Base-by-base conservation (phyloP, 2,797 vertebrate genomes). In the Oreonectes daqikongensis region DNA sequence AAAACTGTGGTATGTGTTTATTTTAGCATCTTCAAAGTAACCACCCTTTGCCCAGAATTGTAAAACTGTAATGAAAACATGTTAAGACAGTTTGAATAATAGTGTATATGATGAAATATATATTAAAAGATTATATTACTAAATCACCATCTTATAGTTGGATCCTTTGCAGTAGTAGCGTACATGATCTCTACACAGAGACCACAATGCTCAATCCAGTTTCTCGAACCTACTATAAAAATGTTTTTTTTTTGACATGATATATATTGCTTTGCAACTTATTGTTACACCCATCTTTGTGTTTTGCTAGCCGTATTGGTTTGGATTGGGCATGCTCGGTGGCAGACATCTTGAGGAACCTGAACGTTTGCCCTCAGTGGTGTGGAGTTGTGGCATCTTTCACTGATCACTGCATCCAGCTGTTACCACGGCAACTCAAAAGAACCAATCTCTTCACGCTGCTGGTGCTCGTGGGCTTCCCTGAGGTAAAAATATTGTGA, bases 281-380 rank as follows among this genome's bases (percentile, higher is more conserved):
- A 28, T 46, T 65, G 5, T 40, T 30, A 35, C 17, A 65, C 6
- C 22, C 55, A 66, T 72, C 2, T 66, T 59, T 67, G n/a, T 38
- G 2, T 78, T n/a, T 4, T 57, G 77, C 5, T 88, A 98, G 97
- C 75, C 96, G 96, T 5, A 95, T 98, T 0, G 97, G 97, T 52
- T 89, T 99, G 87, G 97, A 99, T 86, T 99, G 97, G 97, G 97
- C 97, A 0, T 97, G 96, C 87, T 96, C 96, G 9, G 96, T 99
- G 90, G 95, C 96, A 0, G 96, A 98, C 84, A 96, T 98, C 82
- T 91, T 99, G 2, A 93, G 95, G 12, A 92, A 95, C 10, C 92
- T 99, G 82, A 95, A 96, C 75, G 80, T 88, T 38, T 95, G 94
- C 52, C 89, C 92, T 0, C 93, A 94, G 86, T 99, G 98, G 98